These are phyloP conservation scores for Mormyrops boulengeri DNA, from an alignment of 2,797 vertebrate species.

Conservation along the genomic window DNA sequence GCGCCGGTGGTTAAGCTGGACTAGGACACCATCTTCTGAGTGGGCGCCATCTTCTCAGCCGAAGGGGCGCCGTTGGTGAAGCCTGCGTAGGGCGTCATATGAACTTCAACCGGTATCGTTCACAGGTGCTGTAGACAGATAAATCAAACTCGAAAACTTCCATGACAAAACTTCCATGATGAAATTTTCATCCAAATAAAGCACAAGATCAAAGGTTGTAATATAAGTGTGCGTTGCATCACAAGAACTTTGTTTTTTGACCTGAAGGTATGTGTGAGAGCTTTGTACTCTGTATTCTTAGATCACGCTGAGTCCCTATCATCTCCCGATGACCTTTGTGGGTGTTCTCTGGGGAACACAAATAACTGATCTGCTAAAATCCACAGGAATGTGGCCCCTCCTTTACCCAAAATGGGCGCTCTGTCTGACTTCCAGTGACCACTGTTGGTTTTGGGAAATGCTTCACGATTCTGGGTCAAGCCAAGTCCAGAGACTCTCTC, in stretches of 20 bases:
- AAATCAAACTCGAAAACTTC: background rate
- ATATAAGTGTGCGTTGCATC: background rate
- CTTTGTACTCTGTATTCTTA: background rate
- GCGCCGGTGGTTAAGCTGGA: background rate
- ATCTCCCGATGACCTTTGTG: background rate
- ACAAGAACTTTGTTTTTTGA: background rate
- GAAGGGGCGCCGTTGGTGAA: background rate
- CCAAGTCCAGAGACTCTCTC: background rate
- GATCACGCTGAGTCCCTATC: background rate
- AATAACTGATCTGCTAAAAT: background rate
- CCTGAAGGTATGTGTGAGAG: background rate
- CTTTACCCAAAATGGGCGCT: background rate
- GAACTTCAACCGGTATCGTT: background rate
- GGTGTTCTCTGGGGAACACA: background rate
- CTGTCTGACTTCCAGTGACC: background rate
- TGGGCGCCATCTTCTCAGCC: no score
- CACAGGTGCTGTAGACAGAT: background rate
- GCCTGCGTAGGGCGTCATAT: background rate
- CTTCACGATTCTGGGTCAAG: background rate
- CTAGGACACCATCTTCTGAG: no score
- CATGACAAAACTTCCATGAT: background rate
- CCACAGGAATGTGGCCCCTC: background rate
- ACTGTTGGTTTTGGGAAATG: background rate
- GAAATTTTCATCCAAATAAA: background rate
- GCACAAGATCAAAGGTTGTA: background rate